Evolutionary conservation across 2,888 invertebrate genomes (phyloP).

Genomic region (Hoplodrina ambigua): DNA sequence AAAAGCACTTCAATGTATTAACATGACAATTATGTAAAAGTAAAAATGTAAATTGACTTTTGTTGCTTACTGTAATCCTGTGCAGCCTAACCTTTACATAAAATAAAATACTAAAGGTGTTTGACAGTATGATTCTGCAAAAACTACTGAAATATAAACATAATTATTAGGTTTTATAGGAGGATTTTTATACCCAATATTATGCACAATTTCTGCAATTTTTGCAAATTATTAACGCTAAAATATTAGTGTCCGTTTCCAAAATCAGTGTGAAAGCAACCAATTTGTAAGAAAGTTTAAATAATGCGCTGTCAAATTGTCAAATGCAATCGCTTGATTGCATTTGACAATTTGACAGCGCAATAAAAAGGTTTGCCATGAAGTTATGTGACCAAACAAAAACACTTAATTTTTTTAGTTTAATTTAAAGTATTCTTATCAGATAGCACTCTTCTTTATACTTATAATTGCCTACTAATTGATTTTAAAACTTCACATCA

Average conservation of each 20-base stretch:
- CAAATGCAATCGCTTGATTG: no score
- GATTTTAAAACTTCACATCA: conserved; percentile 60
- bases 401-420: conserved; percentile 22
- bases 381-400: conserved; percentile 25
- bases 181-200: not conserved
- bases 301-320: no score
- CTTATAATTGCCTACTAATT: conserved; percentile 65
- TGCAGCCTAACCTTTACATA: no score
- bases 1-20: no score
- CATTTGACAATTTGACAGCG: conserved; percentile 38
- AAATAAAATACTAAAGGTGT: no score
- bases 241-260: not conserved
- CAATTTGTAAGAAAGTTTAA: conserved; percentile 26
- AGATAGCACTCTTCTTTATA: conserved; percentile 29
- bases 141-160: no score
- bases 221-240: not conserved
- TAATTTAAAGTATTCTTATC: conserved; percentile 17
- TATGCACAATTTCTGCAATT: not conserved
- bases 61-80: no score
- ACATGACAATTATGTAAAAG: no score
- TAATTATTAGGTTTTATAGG: no score
- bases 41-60: no score
- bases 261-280: conserved; percentile 10
- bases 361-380: conserved; percentile 31
- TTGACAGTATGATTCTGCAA: no score